Evolutionary conservation across 2,888 invertebrate species (phyloP), one percentile per base, ranked within the genome.

Genomic region (Eurytoma californica): DNA sequence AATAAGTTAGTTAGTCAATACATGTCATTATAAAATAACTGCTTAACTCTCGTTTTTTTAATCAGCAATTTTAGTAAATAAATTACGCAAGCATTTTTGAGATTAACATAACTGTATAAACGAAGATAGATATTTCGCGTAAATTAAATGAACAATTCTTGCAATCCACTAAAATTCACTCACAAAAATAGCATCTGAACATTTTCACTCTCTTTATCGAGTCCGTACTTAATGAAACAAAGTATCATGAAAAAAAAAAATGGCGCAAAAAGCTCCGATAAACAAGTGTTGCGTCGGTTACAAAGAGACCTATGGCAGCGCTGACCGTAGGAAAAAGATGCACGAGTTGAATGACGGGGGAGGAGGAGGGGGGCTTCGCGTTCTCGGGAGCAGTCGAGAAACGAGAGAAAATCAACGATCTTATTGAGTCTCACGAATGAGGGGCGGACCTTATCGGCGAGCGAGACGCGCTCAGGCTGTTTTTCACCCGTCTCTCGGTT

Each of bases 341-440:
- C 30, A 30, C 14, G 30, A 61, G 30, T 7, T 16, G 39, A n/a
- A 63, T 9, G 61, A 63, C 14, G 16, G 4, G 60, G 16, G 16
- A 16, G 16, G 14, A 28, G 39, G 7, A 9, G 39, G 39, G 30
- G 39, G 39, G 12, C 61, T 30, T 30, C 18, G 20, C 39, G 63
- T 9, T 39, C 39, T 39, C 39, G 24, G 30, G 20, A n/a, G 9
- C 39, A 47, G 53, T 12, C 24, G n/a, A 3, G 16, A 70, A 53
- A 65, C 16, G 13, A 78, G 28, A 75, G 28, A 58, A 72, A 72
- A 72, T 30, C 47, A 57, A 61, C 58, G 61, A n/a, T 20, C 67
- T 78, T 78, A 73, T 78, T 72, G 53, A 72, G 61, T 72, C 67
- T 66, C 24, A 30, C 20, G 66, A n/a, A 49, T 2, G 63, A 53